Conservation (phyloP, 2,113 vertebrate species). For the Cryptotis parvus region DNA sequence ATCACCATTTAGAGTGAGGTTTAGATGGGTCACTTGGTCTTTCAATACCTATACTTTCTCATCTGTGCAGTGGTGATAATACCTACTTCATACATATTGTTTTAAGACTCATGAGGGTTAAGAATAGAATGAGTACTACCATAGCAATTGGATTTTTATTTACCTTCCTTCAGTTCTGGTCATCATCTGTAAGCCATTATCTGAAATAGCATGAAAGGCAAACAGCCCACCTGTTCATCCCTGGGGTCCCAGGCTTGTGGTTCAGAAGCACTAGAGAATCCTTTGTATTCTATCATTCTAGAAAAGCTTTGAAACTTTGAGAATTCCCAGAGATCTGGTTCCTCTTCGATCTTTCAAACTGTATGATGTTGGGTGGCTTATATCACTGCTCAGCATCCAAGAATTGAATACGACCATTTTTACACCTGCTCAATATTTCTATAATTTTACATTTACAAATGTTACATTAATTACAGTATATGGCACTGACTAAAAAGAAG, state of each 20-base stretch:
- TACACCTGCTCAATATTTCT: background rate
- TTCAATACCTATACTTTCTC: too few relatives aligned
- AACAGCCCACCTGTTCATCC: background rate
- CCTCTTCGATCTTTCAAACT: background rate
- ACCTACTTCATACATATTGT: too few relatives aligned
- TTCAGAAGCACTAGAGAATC: background rate
- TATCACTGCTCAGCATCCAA: background rate
- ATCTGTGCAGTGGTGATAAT: too few relatives aligned
- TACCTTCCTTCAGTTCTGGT: background rate
- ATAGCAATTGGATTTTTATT: background rate
- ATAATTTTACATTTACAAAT: background rate
- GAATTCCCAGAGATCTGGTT: background rate
- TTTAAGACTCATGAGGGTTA: too few relatives aligned
- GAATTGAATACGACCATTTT: background rate
- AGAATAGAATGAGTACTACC: background rate
- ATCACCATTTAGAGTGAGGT: too few relatives aligned
- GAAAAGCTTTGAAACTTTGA: background rate
- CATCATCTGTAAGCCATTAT: background rate
- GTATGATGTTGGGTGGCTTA: accelerated
- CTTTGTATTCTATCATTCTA: background rate
- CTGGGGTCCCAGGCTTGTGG: background rate
- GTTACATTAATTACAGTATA: too few relatives aligned
- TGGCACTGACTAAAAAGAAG: background rate
- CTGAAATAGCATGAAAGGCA: background rate
- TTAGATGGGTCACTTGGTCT: too few relatives aligned